Base-by-base conservation (phyloP, 2,888 invertebrate genomes). In the Malachius bipustulatus region DNA sequence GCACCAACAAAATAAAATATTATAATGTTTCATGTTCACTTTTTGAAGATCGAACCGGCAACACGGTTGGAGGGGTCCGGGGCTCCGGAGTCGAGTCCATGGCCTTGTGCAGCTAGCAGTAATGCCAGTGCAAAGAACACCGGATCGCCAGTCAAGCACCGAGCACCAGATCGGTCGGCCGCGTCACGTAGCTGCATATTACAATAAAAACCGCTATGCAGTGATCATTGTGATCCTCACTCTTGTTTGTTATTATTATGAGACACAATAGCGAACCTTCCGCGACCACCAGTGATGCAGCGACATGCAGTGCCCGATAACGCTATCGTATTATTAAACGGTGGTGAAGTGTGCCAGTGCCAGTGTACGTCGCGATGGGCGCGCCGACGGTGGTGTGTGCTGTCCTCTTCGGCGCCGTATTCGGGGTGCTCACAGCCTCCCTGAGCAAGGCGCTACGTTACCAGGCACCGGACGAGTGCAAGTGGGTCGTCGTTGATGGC, bases 401-500 rank as follows among this genome's bases (percentile, higher is more conserved):
- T 53, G 63, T 71, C 55, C 60, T 72, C 44, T 62, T 72, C 54
- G 70, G 71, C 51, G 71, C 71, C 57, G 66, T 71, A 55, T 70
- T 73, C 60, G 70, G 71, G 41, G 71, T 71, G 43, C 60, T 73
- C 39, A 69, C 71, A 42, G 71, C 71, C 42, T 71, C 71, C 43
- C 58, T 71, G 37, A 71, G 80, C 57, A 72, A 72, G 52, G 69
- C 72, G 45, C 48, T 64, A 27, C 73, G 80, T 44, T 82, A 82
- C 62, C 80, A 82, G 57, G 81, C 82, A 50, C 82, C 82, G 46
- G 82, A 82, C 63, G 82, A 82, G 63, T 82, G 82, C 66, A 77
- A 79, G 52, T 82, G 82, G 82, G 74, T 78, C 48, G 73, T 77
- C 44, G 76, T 77, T 54, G 70, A 71, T 52, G 71, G 71, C 50